Evolutionary conservation across 2,113 vertebrate species (phyloP).

Genomic region (Tupaia chinensis): DNA sequence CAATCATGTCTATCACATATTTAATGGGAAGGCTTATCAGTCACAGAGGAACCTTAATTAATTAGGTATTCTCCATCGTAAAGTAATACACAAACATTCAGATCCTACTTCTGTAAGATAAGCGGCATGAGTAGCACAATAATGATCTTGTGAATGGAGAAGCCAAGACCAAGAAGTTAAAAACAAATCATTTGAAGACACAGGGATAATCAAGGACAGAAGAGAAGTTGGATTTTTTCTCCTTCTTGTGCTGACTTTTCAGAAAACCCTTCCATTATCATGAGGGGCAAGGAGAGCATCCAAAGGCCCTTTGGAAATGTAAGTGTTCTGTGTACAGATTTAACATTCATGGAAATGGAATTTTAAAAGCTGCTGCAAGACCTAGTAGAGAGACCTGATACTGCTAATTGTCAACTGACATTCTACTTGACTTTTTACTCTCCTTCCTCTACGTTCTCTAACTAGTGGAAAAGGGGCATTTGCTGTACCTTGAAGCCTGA

Average conservation of each 20-base stretch:
- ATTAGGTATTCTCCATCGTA: constrained; percentile 67
- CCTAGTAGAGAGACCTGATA: neutral
- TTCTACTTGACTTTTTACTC: neutral
- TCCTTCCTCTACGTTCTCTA: constrained; percentile 2
- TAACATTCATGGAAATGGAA: constrained; percentile 31
- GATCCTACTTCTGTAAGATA: constrained; percentile 58
- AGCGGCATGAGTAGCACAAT: constrained; percentile 35
- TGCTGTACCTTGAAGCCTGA: constrained; percentile 74
- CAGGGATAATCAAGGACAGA: constrained; percentile 39
- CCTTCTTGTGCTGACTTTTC: neutral
- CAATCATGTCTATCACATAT: constrained; percentile 62
- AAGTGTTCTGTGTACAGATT: constrained; percentile 50
- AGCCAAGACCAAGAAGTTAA: constrained; percentile 51
- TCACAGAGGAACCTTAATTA: constrained; percentile 70
- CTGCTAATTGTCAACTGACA: constrained; percentile 43
- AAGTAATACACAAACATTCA: constrained; percentile 63
- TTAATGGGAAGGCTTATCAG: constrained; percentile 74
- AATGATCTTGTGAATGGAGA: constrained; percentile 1
- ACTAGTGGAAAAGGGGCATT: constrained; percentile 72
- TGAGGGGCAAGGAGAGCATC: neutral
- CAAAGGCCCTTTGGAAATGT: constrained; percentile 28
- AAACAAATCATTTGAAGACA: constrained; percentile 53
- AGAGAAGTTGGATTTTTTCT: constrained; percentile 10
- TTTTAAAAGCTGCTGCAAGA: constrained; percentile 14
- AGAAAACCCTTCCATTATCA: constrained; percentile 35